A percentile compares a stretch with the other conserved stretches of the same genome.
These are phyloP conservation scores for Sterna hirundo DNA, from an alignment of 2,113 vertebrate genomes.

Conservation along the genomic window DNA sequence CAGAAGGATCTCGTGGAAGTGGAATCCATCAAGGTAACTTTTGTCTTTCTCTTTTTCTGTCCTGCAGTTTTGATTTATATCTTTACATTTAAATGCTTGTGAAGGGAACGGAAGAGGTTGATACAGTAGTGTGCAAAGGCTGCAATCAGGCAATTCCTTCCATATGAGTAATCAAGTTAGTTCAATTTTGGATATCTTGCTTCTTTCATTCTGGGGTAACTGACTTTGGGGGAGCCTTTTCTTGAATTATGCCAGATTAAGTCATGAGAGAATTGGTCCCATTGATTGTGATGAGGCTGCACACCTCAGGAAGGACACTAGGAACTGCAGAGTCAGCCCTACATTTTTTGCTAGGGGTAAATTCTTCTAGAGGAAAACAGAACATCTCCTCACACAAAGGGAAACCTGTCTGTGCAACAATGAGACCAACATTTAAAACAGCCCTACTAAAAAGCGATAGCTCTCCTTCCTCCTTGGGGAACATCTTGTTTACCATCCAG, in stretches of 20 bases:
- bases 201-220: not conserved
- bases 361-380: not conserved
- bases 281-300: not conserved
- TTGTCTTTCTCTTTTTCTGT: not conserved
- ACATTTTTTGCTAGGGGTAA: not conserved
- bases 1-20: slow-evolving; percentile 40
- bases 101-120: not conserved
- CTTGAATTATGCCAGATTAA: not conserved
- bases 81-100: not conserved
- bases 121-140: slow-evolving; percentile 27
- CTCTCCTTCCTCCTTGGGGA: not conserved
- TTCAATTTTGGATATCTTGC: not conserved
- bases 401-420: not conserved
- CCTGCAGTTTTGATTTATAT: slow-evolving; percentile 37
- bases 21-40: slow-evolving; percentile 44
- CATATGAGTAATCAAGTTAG: slow-evolving; percentile 29
- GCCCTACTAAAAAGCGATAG: not conserved
- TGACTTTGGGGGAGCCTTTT: not conserved
- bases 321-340: not conserved
- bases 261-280: not conserved
- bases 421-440: not conserved
- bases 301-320: not conserved
- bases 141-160: slow-evolving; percentile 48
- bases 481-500: not conserved
- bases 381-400: not conserved